Conservation (phyloP, 2,113 vertebrate species). For the Macroglossus sobrinus region DNA sequence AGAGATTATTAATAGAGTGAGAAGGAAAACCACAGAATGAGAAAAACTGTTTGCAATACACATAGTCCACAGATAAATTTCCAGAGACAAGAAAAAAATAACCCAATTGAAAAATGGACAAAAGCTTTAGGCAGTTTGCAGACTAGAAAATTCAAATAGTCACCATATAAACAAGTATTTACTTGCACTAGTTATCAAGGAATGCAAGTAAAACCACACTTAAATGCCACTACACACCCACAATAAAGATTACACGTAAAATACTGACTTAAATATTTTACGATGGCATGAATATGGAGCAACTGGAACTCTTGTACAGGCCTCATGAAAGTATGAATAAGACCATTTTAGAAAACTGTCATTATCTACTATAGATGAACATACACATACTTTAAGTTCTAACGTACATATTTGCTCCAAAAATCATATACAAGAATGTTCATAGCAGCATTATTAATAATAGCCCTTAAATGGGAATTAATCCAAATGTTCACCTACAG, state of each 20-base stretch:
- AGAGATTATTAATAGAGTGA: background rate
- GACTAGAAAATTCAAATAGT: background rate
- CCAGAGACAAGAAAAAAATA: background rate
- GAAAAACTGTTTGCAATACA: background rate
- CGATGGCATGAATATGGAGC: background rate
- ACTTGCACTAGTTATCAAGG: background rate
- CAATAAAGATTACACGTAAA: background rate
- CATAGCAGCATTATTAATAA: background rate
- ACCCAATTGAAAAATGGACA: background rate
- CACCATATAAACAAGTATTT: background rate
- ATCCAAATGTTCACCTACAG: background rate
- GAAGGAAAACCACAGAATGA: background rate
- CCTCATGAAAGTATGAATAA: background rate
- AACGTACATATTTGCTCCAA: background rate
- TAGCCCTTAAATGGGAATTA: background rate
- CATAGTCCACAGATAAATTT: background rate
- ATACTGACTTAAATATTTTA: background rate
- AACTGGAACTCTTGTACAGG: background rate
- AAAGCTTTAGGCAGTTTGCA: background rate
- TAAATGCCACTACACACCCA: background rate
- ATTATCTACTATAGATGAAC: background rate
- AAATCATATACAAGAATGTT: background rate
- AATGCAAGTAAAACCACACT: background rate
- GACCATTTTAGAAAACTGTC: background rate
- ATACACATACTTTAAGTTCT: background rate